Percentiles rank a stretch among this genome's conserved stretches.
These are phyloP conservation scores for Noctua comes DNA, from an alignment of 2,888 invertebrate species.

Conservation along the genomic window DNA sequence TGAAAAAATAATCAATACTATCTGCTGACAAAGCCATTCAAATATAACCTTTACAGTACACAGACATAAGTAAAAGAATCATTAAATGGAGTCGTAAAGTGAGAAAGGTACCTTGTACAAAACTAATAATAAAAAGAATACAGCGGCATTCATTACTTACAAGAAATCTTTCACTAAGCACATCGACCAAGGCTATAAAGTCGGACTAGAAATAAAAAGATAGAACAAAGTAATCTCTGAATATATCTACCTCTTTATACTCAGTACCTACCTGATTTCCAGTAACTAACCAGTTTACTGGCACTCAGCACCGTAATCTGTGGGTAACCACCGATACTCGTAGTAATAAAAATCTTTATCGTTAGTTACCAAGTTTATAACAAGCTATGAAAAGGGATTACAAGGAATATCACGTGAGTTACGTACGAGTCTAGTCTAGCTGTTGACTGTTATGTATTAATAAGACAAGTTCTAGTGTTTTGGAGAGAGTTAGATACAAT, in stretches of 20 bases:
- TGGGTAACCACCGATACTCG: constrained; percentile 22
- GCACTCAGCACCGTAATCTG: constrained; percentile 16
- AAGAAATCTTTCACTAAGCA: constrained; percentile 4
- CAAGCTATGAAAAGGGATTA: constrained; percentile 61
- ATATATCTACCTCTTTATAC: constrained; percentile 9
- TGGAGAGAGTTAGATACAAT: background rate
- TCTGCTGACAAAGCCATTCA: background rate
- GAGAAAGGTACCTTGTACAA: background rate
- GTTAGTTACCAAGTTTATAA: constrained; percentile 61
- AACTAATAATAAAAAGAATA: background rate
- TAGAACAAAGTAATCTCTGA: constrained; percentile 28
- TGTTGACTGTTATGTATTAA: constrained; percentile 17
- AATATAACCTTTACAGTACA: background rate
- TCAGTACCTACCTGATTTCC: background rate
- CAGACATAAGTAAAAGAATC: background rate
- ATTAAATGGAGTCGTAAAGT: background rate
- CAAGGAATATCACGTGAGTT: constrained; percentile 59
- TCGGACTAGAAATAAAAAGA: constrained; percentile 14
- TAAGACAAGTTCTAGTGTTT: background rate
- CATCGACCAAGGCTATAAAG: background rate
- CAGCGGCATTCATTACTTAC: background rate
- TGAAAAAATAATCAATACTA: background rate
- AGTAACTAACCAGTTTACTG: constrained; percentile 27
- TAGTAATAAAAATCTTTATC: constrained; percentile 57
- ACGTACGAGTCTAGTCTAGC: constrained; percentile 25